These are phyloP conservation scores for Danionella dracula DNA, from an alignment of 2,797 vertebrate genomes.

Conservation along the genomic window DNA sequence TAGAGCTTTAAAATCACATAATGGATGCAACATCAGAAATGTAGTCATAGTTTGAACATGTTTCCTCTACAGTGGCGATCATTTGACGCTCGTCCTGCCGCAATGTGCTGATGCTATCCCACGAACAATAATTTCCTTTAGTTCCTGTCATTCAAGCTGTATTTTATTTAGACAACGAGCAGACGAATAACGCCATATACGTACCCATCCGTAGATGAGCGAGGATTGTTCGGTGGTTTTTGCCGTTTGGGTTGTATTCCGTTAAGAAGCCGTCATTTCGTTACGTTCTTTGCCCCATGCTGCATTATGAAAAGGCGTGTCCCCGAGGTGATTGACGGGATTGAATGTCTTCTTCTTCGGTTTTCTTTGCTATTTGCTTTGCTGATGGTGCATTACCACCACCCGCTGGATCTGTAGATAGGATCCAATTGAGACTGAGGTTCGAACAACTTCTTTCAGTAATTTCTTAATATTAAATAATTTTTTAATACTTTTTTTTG, in stretches of 20 bases:
- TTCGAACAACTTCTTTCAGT: too few relatives aligned
- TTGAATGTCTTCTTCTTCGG: too few relatives aligned
- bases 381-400: too few relatives aligned
- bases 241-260: slow-evolving; percentile 27
- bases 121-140: not conserved
- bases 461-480: too few relatives aligned
- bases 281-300: slow-evolving; percentile 70
- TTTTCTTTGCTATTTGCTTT: too few relatives aligned
- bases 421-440: too few relatives aligned
- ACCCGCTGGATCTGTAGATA: too few relatives aligned
- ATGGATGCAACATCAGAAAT: too few relatives aligned
- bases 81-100: slow-evolving; percentile 53
- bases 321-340: slow-evolving; percentile 48
- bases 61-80: too few relatives aligned
- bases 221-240: slow-evolving; percentile 43
- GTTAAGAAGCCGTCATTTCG: slow-evolving; percentile 58
- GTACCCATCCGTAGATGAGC: slow-evolving; percentile 36
- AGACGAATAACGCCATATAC: not conserved
- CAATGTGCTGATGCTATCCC: slow-evolving; percentile 49
- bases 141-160: fast-evolving
- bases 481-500: too few relatives aligned
- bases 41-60: too few relatives aligned
- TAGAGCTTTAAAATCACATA: too few relatives aligned
- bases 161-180: not conserved
- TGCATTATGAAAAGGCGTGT: slow-evolving; percentile 72